Conservation (phyloP, 2,888 invertebrate species). For the Eucera pruinosa region DNA sequence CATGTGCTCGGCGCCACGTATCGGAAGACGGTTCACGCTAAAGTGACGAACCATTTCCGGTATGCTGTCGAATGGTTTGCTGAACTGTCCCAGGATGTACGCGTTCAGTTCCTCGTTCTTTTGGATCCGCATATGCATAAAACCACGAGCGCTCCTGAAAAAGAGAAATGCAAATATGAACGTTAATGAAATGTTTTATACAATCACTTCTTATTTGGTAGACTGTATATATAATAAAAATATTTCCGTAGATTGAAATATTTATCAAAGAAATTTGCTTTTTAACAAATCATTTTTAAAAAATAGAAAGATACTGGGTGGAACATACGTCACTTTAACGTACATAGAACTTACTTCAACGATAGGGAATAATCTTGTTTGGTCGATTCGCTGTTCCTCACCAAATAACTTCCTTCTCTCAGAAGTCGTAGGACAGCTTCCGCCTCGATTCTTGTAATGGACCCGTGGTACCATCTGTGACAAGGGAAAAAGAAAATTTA, state of each 20-base stretch:
- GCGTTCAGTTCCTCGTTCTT: slow-evolving; percentile 90
- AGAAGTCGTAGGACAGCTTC: slow-evolving; percentile 93
- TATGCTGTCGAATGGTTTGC: slow-evolving; percentile 95
- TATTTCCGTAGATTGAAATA: no score
- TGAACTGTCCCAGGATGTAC: slow-evolving; percentile 96
- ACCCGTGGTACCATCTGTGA: slow-evolving; percentile 96
- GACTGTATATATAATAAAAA: no score
- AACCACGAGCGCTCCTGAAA: slow-evolving; percentile 94
- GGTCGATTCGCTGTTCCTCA: slow-evolving; percentile 96
- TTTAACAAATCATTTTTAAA: no score
- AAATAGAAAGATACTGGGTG: neutral
- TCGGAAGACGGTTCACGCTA: slow-evolving; percentile 96
- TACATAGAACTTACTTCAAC: slow-evolving; percentile 91
- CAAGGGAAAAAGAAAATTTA: neutral
- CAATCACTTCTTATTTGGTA: no score
- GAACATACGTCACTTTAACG: neutral
- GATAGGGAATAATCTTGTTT: slow-evolving; percentile 97
- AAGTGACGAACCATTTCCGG: slow-evolving; percentile 98
- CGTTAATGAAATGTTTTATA: no score
- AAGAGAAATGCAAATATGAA: neutral
- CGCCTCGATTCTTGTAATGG: slow-evolving; percentile 95
- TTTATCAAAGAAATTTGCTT: no score
- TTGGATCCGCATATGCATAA: slow-evolving; percentile 98
- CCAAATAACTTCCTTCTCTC: slow-evolving; percentile 96
- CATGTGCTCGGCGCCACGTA: slow-evolving; percentile 98